These are phyloP conservation scores for Chlorops oryzae DNA, from an alignment of 1,140 invertebrate species.

Conservation along the genomic window DNA sequence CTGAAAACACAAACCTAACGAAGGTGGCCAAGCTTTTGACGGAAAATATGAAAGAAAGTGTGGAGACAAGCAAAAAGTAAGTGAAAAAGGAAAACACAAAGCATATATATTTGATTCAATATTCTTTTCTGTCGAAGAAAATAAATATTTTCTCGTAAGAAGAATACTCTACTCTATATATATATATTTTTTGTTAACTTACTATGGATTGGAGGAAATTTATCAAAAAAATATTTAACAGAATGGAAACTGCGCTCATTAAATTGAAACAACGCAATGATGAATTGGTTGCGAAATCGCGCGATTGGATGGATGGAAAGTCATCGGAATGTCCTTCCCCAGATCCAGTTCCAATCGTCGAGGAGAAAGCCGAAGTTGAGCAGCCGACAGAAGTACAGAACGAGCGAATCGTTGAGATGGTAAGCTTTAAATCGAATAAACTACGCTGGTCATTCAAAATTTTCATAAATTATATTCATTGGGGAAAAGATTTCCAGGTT, in stretches of 20 bases:
- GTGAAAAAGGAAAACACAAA: too few species aligned
- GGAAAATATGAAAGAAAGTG: slow-evolving; percentile 46
- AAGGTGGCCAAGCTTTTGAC: slow-evolving; percentile 44
- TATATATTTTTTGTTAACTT: too few species aligned
- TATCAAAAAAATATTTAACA: too few species aligned
- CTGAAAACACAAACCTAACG: slow-evolving; percentile 41
- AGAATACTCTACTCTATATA: too few species aligned
- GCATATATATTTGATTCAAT: too few species aligned
- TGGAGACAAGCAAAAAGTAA: slow-evolving; percentile 27
- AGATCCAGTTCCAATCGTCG: slow-evolving; percentile 25
- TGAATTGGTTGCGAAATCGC: slow-evolving; percentile 30
- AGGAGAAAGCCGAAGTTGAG: slow-evolving; percentile 36
- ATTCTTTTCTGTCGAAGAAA: too few species aligned
- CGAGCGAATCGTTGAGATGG: slow-evolving; percentile 47
- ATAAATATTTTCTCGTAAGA: too few species aligned
- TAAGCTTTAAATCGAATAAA: too few species aligned
- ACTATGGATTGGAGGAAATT: too few species aligned
- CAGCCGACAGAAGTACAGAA: slow-evolving; percentile 37
- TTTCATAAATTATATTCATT: too few species aligned
- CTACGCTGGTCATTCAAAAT: too few species aligned
- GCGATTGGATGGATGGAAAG: slow-evolving; percentile 37
- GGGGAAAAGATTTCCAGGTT: too few species aligned
- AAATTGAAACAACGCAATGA: slow-evolving; percentile 45
- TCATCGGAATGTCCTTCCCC: slow-evolving; percentile 29
- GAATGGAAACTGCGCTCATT: slow-evolving; percentile 44